Base-by-base conservation (phyloP, 2,888 invertebrate genomes). In the Colostygia pectinataria region DNA sequence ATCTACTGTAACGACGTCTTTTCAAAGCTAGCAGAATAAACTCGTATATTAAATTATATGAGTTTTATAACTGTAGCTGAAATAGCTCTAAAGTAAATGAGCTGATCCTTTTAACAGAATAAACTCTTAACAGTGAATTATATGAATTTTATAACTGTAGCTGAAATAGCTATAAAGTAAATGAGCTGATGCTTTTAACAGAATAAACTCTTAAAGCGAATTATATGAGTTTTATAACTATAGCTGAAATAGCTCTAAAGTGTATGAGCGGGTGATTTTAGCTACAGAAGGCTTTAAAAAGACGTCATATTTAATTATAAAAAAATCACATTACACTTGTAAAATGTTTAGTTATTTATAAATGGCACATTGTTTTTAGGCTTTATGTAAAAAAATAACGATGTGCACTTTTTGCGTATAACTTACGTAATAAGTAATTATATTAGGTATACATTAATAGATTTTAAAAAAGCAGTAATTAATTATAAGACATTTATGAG, bases 291-390 rank as follows among this genome's bases (percentile, higher is more conserved):
- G 36, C 33, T 53, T 43, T 40, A 24, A 38, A 42, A 32, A 36
- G 47, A 50, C 53, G 47, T 34, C 39, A 55, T 47, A 24, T 53
- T 33, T 31, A n/a, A 34, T 38, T 43, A 42, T 44, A 46, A 42
- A 55, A 38, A 37, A 54, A 53, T 37, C 27, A 46, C 52, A 50
- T 39, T 31, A 36, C 23, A 37, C 40, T 56, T 48, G 50, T 44
- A 52, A 45, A 25, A 28, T 44, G n/a, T 38, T 36, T n/a, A n/a
- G 40, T 51, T 55, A 55, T 34, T 28, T 49, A 29, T 53, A 54
- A 59, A 58, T 59, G 58, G 55, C 57, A 55, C 57, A 33, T 51
- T 52, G 7, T 20, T 52, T 43, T 39, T 44, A 47, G 47, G 45
- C 23, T 56, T 53, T 37, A 37, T 49, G 47, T 40, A 39, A 25